Percentiles rank a stretch among this genome's conserved stretches.
phyloP scores from a whole-genome alignment of 2,113 vertebrate genomes.

The Stomatorhinus ivindoensis region DNA sequence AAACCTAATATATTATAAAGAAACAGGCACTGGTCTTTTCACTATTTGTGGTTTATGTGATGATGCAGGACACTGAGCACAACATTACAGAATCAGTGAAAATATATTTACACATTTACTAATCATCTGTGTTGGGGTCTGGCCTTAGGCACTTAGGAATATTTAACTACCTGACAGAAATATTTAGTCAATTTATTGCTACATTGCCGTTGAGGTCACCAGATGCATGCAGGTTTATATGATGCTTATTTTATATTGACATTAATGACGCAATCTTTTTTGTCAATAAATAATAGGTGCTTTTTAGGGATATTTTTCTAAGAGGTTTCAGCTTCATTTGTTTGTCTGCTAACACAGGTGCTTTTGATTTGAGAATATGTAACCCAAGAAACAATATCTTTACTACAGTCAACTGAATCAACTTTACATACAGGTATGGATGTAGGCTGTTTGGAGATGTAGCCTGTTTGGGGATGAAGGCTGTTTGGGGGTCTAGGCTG shows the following conservation, averaged over 20 bases:
- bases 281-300: neutral
- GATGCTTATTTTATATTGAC: neutral
- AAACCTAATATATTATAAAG: neutral
- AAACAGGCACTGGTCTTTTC: neutral
- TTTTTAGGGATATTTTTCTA: neutral
- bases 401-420: neutral
- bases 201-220: neutral
- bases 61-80: neutral
- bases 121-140: neutral
- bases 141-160: neutral
- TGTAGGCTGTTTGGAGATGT: neutral
- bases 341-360: neutral
- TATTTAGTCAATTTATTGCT: neutral
- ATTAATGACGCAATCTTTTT: neutral
- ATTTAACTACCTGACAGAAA: neutral
- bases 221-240: neutral
- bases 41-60: neutral
- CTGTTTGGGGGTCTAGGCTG: neutral
- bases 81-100: neutral
- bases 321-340: neutral
- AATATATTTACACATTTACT: constrained; percentile 1
- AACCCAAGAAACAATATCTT: neutral
- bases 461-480: neutral
- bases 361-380: neutral
- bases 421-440: neutral